A percentile compares a stretch with the other conserved stretches of the same genome.
These are phyloP conservation scores for Mystacornis crossleyi DNA, from an alignment of 2,113 vertebrate genomes.

Conservation along the genomic window DNA sequence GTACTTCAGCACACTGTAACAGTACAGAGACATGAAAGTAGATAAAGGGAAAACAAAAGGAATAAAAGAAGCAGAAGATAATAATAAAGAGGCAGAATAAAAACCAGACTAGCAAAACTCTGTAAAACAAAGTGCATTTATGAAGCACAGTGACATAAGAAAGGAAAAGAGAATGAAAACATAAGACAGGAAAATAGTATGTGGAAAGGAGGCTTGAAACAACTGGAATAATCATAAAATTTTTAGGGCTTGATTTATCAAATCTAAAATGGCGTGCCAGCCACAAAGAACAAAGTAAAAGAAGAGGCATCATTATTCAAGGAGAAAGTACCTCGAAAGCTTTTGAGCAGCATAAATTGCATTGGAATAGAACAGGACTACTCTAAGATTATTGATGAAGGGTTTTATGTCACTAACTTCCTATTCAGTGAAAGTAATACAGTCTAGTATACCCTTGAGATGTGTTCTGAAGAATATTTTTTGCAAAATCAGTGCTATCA, in stretches of 20 bases:
- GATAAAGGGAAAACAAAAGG: slow-evolving; percentile 2
- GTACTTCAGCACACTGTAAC: background rate
- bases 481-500: background rate
- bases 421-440: background rate
- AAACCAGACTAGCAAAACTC: background rate
- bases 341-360: slow-evolving; percentile 21
- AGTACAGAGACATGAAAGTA: background rate
- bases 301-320: slow-evolving; percentile 5
- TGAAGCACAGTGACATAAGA: background rate
- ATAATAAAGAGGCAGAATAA: background rate
- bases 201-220: slow-evolving; percentile 1
- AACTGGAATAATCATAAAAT: background rate
- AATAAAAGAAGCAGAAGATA: background rate
- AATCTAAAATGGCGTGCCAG: background rate
- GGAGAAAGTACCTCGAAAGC: background rate
- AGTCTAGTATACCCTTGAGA: background rate
- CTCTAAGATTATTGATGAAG: slow-evolving; percentile 23
- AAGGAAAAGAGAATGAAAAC: background rate
- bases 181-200: background rate
- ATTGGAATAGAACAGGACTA: background rate
- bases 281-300: background rate
- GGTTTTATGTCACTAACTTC: slow-evolving; percentile 16
- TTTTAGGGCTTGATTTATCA: slow-evolving; percentile 35
- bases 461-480: background rate
- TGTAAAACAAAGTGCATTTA: background rate